Base-by-base conservation (phyloP, 2,888 invertebrate genomes). In the Caenorhabditis sp. region DNA sequence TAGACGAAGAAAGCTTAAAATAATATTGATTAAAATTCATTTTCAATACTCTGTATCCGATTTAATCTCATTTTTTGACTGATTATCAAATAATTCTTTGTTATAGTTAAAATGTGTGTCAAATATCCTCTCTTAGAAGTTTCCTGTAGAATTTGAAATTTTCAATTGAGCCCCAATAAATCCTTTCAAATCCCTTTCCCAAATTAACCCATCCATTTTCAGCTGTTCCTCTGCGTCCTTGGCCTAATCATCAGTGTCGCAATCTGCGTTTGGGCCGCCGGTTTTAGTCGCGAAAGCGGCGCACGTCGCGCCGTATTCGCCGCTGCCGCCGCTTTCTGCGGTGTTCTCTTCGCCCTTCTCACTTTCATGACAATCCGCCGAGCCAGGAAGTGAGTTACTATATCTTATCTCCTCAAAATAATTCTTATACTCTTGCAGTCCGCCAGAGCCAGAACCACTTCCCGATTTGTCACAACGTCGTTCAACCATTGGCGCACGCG, bases 201-300 rank as follows among this genome's bases (percentile, higher is more conserved):
- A n/a, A n/a, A n/a, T n/a, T n/a, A n/a, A n/a, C 54, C 54, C 0
- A 14, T 31, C 52, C 26, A 20, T 50, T 78, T 82, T n/a, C 73
- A 84, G 82, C 63, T 84, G 17, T 79, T 84, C 58, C 74, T 84
- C 5, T 84, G 84, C 65, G 63, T 80, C 17, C 76, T 82, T 70
- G 84, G 84, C n/a, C 72, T 77, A 8, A 59, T 80, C n/a, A 78
- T 84, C 59, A 77, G 80, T 52, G 66, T 81, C 23, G 77, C 83
- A 10, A 83, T 84, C 43, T 78, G 81, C 56, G 63, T 82, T 26
- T 84, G 83, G 83, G 62, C 81, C 10, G 81, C 80, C 20, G 57
- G 72, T 8, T 83, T 84, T 75, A 70, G 73, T 50, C 66, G 74
- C 27, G 83, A 83, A 56, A 38, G 57, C 20, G 73, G 71, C 12